Conservation (phyloP, 2,888 invertebrate species). For the Callimorpha dominula region DNA sequence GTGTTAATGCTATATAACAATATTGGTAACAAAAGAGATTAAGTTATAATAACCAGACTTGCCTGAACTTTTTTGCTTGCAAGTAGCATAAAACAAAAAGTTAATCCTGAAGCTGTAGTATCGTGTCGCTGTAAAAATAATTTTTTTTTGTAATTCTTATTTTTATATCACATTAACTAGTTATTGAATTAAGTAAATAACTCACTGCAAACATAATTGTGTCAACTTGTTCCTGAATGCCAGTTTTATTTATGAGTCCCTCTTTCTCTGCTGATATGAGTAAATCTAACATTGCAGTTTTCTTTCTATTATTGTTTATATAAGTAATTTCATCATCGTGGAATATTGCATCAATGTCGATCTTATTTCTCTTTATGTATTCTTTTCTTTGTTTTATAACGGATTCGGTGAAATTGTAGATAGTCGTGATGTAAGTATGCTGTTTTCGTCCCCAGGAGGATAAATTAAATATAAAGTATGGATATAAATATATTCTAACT, state of each 20-base stretch:
- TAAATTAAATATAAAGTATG: slow-evolving; percentile 81
- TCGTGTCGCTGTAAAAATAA: slow-evolving; percentile 70
- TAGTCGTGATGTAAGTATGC: slow-evolving; percentile 62
- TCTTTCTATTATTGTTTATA: slow-evolving; percentile 45
- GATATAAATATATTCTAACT: slow-evolving; percentile 86
- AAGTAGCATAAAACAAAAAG: slow-evolving; percentile 62
- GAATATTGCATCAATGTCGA: not conserved
- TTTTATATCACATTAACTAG: not conserved
- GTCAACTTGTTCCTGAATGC: slow-evolving; percentile 89
- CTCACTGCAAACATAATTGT: slow-evolving; percentile 89
- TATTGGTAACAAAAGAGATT: not conserved
- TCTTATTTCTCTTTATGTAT: slow-evolving; percentile 12
- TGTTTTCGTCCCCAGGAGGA: slow-evolving; percentile 81
- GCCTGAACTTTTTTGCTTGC: slow-evolving; percentile 68
- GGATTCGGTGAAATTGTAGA: slow-evolving; percentile 72
- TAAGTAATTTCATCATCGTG: slow-evolving; percentile 15
- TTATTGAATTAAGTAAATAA: not conserved
- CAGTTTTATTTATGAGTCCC: slow-evolving; percentile 82
- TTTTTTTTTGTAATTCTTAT: not conserved
- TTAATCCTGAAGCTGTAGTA: slow-evolving; percentile 65
- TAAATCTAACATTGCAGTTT: slow-evolving; percentile 86
- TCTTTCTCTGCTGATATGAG: slow-evolving; percentile 84
- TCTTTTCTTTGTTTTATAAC: slow-evolving; percentile 64
- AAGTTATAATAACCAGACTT: not conserved
- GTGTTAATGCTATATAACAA: not conserved